phyloP scores from a whole-genome alignment of 2,888 invertebrate species.

The Cerastoderma edule region DNA sequence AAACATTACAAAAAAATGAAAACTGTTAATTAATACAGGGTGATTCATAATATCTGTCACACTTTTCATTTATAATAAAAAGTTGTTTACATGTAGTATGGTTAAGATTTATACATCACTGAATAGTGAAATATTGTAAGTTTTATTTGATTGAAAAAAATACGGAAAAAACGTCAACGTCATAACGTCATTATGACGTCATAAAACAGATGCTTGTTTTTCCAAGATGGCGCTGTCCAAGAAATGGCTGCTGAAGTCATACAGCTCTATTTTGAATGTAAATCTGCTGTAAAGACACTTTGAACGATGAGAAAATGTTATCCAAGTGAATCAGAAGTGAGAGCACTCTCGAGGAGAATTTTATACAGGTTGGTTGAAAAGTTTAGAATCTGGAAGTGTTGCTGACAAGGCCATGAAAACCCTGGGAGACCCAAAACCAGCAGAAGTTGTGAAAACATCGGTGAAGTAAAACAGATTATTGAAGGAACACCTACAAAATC shows the following conservation, averaged over 20 bases:
- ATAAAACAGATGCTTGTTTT: neutral
- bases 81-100: neutral
- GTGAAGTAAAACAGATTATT: neutral
- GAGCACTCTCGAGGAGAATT: neutral
- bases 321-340: neutral
- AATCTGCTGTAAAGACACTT: neutral
- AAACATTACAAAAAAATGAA: too few species aligned
- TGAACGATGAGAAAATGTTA: neutral
- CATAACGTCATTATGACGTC: constrained; percentile 23
- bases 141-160: neutral
- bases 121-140: neutral
- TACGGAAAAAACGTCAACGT: neutral
- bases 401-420: constrained; percentile 7
- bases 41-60: constrained; percentile 16
- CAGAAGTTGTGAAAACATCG: neutral
- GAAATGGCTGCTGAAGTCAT: neutral
- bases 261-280: constrained; percentile 6
- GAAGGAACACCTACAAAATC: constrained; percentile 19
- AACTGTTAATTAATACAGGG: too few species aligned
- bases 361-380: constrained; percentile 14
- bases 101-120: neutral
- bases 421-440: neutral
- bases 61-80: neutral
- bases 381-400: constrained; percentile 18
- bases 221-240: constrained; percentile 10